Percentiles rank a stretch among this genome's conserved stretches.
Evolutionary conservation across 2,888 invertebrate species (phyloP).

Genomic region (Eurytoma adleriae): DNA sequence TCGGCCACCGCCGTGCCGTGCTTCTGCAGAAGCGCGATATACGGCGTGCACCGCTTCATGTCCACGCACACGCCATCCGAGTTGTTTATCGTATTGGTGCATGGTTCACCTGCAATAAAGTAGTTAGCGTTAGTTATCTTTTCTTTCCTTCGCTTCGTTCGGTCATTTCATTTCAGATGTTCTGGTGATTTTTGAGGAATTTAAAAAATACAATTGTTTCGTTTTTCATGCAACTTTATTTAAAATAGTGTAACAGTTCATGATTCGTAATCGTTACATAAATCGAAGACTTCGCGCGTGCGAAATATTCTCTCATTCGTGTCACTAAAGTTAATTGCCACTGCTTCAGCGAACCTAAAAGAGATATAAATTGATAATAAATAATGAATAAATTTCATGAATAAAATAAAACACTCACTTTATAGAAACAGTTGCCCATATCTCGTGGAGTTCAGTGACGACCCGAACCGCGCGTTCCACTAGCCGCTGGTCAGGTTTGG

Average conservation of each 20-base stretch:
- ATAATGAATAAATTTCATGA: not conserved
- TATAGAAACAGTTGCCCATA: not conserved
- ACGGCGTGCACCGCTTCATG: slow-evolving; percentile 77
- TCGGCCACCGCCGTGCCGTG: slow-evolving; percentile 76
- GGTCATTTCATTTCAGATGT: not conserved
- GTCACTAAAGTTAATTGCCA: not conserved
- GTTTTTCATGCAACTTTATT: not conserved
- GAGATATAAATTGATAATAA: not conserved
- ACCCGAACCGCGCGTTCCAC: not conserved
- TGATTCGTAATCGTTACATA: not conserved
- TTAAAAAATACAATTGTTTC: not conserved
- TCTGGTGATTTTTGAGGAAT: not conserved
- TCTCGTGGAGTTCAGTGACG: not conserved
- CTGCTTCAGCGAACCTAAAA: not conserved
- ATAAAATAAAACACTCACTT: not conserved
- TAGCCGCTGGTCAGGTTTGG: not conserved
- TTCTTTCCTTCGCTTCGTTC: not conserved
- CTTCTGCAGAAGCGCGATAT: slow-evolving; percentile 77
- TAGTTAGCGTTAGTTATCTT: not conserved
- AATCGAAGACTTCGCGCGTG: not conserved
- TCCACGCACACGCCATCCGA: slow-evolving; percentile 78
- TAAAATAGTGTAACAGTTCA: not conserved
- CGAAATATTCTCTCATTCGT: not conserved
- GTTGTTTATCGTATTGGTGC: slow-evolving; percentile 22
- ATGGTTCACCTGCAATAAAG: slow-evolving; percentile 35